phyloP scores from a whole-genome alignment of 2,113 vertebrate species.

The Vulpes lagopus region DNA sequence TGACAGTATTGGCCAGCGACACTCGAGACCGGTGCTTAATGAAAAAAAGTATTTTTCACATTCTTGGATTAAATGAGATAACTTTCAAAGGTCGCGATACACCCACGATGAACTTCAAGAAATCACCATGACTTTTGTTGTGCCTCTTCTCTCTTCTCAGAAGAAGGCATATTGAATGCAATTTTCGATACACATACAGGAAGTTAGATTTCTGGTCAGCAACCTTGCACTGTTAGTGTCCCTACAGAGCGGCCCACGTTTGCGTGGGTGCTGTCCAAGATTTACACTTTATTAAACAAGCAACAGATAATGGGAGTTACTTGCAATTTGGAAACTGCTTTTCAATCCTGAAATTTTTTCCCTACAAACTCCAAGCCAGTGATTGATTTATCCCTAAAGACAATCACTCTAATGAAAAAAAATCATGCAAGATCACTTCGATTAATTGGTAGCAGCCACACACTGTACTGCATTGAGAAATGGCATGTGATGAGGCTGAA shows the following conservation, averaged over 20 bases:
- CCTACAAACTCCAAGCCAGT: background rate
- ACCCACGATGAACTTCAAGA: background rate
- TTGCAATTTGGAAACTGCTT: background rate
- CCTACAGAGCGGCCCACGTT: background rate
- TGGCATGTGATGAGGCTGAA: slow-evolving; percentile 17
- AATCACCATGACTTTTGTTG: background rate
- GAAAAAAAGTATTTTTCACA: background rate
- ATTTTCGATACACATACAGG: background rate
- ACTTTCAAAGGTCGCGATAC: background rate
- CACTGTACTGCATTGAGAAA: background rate
- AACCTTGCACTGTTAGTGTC: background rate
- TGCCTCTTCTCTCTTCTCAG: background rate
- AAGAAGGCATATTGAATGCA: background rate
- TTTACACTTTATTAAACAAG: background rate
- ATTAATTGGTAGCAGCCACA: slow-evolving; percentile 22
- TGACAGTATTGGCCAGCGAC: background rate
- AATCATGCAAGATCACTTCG: slow-evolving; percentile 13
- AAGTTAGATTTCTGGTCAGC: background rate
- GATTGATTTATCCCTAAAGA: slow-evolving; percentile 56
- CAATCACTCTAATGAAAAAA: slow-evolving; percentile 52
- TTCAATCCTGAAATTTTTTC: background rate
- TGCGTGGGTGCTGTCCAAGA: background rate
- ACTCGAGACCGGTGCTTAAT: background rate
- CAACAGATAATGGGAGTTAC: background rate
- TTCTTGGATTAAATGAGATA: background rate